Evolutionary conservation across 2,888 invertebrate species (phyloP).

Genomic region (Scrobipalpa atriplicella): DNA sequence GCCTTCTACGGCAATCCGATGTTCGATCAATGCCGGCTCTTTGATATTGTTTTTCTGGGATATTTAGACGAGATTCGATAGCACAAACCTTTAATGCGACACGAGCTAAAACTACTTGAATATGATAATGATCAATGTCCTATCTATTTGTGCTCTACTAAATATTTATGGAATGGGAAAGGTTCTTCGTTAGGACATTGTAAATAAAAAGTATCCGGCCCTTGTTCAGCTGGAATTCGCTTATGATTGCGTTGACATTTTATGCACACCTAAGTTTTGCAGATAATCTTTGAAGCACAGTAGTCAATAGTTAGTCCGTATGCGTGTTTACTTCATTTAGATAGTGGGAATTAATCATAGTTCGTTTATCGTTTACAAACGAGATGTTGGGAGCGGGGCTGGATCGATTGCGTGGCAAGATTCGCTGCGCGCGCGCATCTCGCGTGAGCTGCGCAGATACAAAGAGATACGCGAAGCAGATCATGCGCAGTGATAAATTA

Average conservation of each 20-base stretch:
- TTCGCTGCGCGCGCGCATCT: constrained; percentile 53
- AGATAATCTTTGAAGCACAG: constrained; percentile 33
- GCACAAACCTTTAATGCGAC: constrained; percentile 41
- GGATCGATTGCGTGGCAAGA: constrained; percentile 59
- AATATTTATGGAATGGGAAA: constrained; percentile 42
- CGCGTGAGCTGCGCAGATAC: constrained; percentile 62
- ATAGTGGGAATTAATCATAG: constrained; percentile 59
- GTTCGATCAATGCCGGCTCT: constrained; percentile 65
- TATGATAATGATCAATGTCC: constrained; percentile 46
- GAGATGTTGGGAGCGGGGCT: constrained; percentile 47
- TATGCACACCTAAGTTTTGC: constrained; percentile 20
- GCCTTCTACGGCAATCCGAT: constrained; percentile 73
- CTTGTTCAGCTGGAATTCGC: constrained; percentile 29
- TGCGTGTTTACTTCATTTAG: constrained; percentile 43
- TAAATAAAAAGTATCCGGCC: background rate
- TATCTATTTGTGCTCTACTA: constrained; percentile 41
- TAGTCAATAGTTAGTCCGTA: constrained; percentile 26
- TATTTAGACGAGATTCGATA: constrained; percentile 64
- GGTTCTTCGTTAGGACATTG: constrained; percentile 32
- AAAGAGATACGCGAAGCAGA: constrained; percentile 68
- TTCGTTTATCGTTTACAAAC: constrained; percentile 55
- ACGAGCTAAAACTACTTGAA: constrained; percentile 39
- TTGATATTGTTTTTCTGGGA: constrained; percentile 68
- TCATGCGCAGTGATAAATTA: constrained; percentile 73
- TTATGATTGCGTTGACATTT: constrained; percentile 41